These are phyloP conservation scores for Rhagologus leucostigma DNA, from an alignment of 2,113 vertebrate genomes.

Conservation along the genomic window DNA sequence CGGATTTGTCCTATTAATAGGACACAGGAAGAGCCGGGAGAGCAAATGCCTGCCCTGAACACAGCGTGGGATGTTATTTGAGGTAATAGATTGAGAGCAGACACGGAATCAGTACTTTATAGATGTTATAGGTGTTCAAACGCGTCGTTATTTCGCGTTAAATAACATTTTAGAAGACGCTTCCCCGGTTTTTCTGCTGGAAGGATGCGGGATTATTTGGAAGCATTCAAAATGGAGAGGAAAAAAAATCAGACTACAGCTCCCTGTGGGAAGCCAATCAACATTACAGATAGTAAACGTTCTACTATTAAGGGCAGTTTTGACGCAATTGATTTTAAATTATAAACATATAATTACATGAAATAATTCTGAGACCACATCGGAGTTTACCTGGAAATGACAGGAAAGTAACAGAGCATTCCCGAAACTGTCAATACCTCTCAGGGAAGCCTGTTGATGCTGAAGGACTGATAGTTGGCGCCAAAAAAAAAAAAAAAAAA, in stretches of 20 bases:
- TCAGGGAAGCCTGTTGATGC: background rate
- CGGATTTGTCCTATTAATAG: background rate
- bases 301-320: background rate
- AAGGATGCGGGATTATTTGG: background rate
- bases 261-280: background rate
- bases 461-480: accelerated
- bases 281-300: background rate
- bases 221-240: background rate
- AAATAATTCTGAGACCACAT: background rate
- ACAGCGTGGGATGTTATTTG: background rate
- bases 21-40: background rate
- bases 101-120: background rate
- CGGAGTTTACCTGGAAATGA: background rate
- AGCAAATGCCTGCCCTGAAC: background rate
- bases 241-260: background rate
- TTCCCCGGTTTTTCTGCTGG: background rate
- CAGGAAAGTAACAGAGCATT: background rate
- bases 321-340: background rate
- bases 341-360: background rate
- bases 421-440: background rate
- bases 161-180: background rate
- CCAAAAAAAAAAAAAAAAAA: background rate
- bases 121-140: background rate
- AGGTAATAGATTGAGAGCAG: background rate
- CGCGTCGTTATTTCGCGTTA: background rate